Percentiles rank a stretch among this genome's conserved stretches.
Conservation (phyloP, 2,797 vertebrate species). For the Protonibea diacanthus region DNA sequence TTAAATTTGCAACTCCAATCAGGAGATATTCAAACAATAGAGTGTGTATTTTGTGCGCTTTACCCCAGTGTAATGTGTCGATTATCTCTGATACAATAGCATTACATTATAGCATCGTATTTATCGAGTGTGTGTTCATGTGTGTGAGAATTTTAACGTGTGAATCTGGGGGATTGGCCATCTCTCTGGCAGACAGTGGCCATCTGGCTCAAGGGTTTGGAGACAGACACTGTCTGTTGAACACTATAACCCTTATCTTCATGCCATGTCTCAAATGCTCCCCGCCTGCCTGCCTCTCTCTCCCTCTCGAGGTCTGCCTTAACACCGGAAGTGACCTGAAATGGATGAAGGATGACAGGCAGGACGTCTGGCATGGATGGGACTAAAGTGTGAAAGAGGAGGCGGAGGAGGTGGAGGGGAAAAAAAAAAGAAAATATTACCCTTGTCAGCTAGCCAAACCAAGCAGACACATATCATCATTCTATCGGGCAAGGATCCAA, state of each 20-base stretch:
- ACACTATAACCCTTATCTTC: slow-evolving; percentile 71
- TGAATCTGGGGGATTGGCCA: slow-evolving; percentile 58
- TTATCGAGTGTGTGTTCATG: slow-evolving; percentile 41
- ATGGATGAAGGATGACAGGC: slow-evolving; percentile 69
- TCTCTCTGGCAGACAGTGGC: slow-evolving; percentile 75
- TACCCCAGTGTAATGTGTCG: background rate
- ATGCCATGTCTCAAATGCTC: slow-evolving; percentile 69
- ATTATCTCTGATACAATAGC: background rate
- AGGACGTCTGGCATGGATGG: slow-evolving; percentile 56
- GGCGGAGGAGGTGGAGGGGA: slow-evolving; percentile 11
- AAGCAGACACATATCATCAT: slow-evolving; percentile 65
- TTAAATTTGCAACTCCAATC: slow-evolving; percentile 23
- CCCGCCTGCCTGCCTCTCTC: slow-evolving; percentile 50
- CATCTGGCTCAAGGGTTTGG: slow-evolving; percentile 78
- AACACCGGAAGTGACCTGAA: slow-evolving; percentile 59
- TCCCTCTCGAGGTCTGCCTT: slow-evolving; percentile 51
- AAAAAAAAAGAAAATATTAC: slow-evolving; percentile 28
- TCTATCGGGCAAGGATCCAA: slow-evolving; percentile 58
- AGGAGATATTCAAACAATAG: background rate
- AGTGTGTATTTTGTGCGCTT: background rate
- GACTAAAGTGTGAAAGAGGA: slow-evolving; percentile 25
- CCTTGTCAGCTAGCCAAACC: slow-evolving; percentile 60
- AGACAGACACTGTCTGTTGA: slow-evolving; percentile 75
- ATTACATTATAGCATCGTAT: slow-evolving; percentile 3
- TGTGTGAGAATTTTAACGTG: slow-evolving; percentile 47